Percentiles rank a stretch among this genome's conserved stretches.
Evolutionary conservation across 2,888 invertebrate species (phyloP).

Genomic region (Liodrosophila aerea): DNA sequence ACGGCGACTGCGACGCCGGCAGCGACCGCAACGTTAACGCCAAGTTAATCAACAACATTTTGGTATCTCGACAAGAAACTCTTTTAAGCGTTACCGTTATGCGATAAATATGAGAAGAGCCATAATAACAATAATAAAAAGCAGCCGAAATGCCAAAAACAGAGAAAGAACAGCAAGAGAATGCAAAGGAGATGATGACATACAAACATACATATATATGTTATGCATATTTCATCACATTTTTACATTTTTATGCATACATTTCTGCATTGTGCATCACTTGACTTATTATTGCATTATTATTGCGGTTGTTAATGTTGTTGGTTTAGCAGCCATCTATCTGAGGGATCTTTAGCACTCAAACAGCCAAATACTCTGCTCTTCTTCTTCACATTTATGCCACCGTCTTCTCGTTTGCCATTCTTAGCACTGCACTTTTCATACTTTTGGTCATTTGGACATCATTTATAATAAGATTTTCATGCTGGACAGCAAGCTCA

Average conservation of each 20-base stretch:
- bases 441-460: slow-evolving; percentile 42
- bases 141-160: neutral
- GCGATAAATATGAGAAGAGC: slow-evolving; percentile 25
- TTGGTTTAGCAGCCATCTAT: slow-evolving; percentile 19
- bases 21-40: slow-evolving; percentile 20
- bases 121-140: slow-evolving; percentile 8
- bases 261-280: no score
- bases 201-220: neutral
- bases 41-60: slow-evolving; percentile 43
- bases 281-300: no score
- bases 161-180: neutral
- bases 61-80: slow-evolving; percentile 9
- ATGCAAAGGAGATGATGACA: slow-evolving; percentile 2
- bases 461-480: slow-evolving; percentile 67
- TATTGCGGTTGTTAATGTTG: no score
- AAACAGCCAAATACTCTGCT: no score
- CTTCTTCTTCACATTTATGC: neutral
- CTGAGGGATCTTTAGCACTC: slow-evolving; percentile 11
- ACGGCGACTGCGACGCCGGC: slow-evolving; percentile 3
- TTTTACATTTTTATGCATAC: no score
- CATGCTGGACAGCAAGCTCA: slow-evolving; percentile 39
- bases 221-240: no score
- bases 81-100: slow-evolving; percentile 52
- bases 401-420: slow-evolving; percentile 9
- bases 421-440: slow-evolving; percentile 12